Evolutionary conservation across 1,140 invertebrate genomes (phyloP), one percentile per base, ranked within the genome.

Genomic region (Bombus polaris): DNA sequence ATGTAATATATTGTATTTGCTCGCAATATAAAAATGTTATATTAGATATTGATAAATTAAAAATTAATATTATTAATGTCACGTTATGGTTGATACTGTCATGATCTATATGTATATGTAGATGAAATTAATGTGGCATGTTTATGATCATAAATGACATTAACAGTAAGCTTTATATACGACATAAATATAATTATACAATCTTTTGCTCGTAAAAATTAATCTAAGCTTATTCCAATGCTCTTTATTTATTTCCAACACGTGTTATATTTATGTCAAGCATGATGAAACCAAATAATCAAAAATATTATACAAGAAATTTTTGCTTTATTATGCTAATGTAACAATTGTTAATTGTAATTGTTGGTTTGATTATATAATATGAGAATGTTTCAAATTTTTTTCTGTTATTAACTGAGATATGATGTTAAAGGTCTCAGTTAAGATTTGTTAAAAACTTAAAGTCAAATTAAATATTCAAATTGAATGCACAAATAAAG

Each of bases 401-500:
- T 72, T 62, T 39, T 72, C 4, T 37, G 53, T 59, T 78, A 71
- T 79, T 71, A 80, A 91, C 90, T 86, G 87, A 88, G 86, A 89
- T 91, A 89, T 87, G 76, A 85, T 57, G 53, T 75, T 66, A 66
- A 86, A 88, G 87, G 89, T 90, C 88, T 91, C 88, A 80, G 87
- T 91, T 79, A 85, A 65, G 66, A 65, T 59, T 77, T 44, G 22
- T 77, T 85, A 8, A 42, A 25, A 35, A 47, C 25, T 35, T 9
- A 37, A 32, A 57, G 37, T 12, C 25, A 65, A 12, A 73, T 62
- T 73, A 9, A 47, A 15, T 9, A 35, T 65, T 65, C 13, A 22
- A 66, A 66, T 12, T 62, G 59, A 66, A 66, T 35, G 15, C 25
- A 44, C 13, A 28, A 22, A 39, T 12, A 39, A 39, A 28, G 18